Evolutionary conservation across 1,140 invertebrate genomes (phyloP).

Genomic region (Monochamus saltuarius): DNA sequence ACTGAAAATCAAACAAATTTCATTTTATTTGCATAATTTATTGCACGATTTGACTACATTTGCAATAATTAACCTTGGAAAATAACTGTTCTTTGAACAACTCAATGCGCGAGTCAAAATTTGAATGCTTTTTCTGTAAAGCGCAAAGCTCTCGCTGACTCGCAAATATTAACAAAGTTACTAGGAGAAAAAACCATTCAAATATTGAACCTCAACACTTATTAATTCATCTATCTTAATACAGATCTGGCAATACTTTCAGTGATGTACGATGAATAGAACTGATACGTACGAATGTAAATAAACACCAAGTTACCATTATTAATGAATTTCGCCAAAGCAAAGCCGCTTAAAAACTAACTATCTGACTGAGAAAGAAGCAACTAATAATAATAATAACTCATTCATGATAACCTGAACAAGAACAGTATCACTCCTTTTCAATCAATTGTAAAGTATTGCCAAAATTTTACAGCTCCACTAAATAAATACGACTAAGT

Average conservation of each 20-base stretch:
- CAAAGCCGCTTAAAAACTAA: constrained; percentile 3
- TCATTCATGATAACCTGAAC: too few species aligned
- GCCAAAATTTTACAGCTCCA: too few species aligned
- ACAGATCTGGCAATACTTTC: constrained; percentile 19
- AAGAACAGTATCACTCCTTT: too few species aligned
- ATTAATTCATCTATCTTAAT: constrained; percentile 14
- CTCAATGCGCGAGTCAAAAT: constrained; percentile 23
- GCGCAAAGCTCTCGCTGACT: not conserved
- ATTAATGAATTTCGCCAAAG: constrained; percentile 8
- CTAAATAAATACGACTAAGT: constrained; percentile 6
- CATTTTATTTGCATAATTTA: constrained; percentile 46
- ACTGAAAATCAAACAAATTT: constrained; percentile 43
- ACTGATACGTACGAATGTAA: too few species aligned
- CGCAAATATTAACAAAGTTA: not conserved
- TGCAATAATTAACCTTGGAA: constrained; percentile 48
- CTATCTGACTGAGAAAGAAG: not conserved
- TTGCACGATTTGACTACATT: constrained; percentile 41
- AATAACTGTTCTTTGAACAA: constrained; percentile 53
- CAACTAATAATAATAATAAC: too few species aligned
- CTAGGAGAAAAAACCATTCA: constrained; percentile 33
- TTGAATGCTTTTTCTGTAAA: constrained; percentile 34
- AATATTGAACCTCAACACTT: constrained; percentile 4
- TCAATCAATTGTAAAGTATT: too few species aligned
- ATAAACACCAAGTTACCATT: not conserved
- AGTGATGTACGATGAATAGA: too few species aligned